phyloP scores from a whole-genome alignment of 2,113 vertebrate species.

The Rhombomys opimus region DNA sequence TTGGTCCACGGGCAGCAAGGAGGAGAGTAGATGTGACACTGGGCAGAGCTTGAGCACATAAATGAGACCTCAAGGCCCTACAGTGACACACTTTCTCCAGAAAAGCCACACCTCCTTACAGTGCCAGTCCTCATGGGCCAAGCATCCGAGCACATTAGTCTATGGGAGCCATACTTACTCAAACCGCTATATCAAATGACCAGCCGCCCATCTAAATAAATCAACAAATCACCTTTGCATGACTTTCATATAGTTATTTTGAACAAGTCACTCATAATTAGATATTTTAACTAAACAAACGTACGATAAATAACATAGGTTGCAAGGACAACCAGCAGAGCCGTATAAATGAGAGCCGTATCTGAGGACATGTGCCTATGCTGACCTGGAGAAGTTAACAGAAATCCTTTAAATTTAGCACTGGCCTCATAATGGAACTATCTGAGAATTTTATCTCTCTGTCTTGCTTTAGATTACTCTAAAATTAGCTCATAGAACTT shows the following conservation, averaged over 20 bases:
- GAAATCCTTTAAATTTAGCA: not conserved
- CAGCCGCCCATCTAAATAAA: not conserved
- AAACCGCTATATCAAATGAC: not conserved
- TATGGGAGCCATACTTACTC: no score
- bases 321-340: not conserved
- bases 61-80: no score
- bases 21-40: no score
- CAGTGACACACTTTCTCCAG: no score
- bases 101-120: no score
- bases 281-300: not conserved
- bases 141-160: no score
- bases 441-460: not conserved
- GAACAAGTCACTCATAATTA: not conserved
- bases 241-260: not conserved
- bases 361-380: not conserved
- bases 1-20: no score
- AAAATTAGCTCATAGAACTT: not conserved
- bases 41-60: no score
- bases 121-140: no score
- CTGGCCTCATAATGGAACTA: not conserved
- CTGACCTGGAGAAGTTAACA: not conserved
- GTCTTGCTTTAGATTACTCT: slow-evolving; percentile 26
- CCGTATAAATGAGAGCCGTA: not conserved
- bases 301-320: not conserved
- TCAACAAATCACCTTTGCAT: not conserved